Evolutionary conservation across 2,797 vertebrate species (phyloP).

Genomic region (Octomys mimax): DNA sequence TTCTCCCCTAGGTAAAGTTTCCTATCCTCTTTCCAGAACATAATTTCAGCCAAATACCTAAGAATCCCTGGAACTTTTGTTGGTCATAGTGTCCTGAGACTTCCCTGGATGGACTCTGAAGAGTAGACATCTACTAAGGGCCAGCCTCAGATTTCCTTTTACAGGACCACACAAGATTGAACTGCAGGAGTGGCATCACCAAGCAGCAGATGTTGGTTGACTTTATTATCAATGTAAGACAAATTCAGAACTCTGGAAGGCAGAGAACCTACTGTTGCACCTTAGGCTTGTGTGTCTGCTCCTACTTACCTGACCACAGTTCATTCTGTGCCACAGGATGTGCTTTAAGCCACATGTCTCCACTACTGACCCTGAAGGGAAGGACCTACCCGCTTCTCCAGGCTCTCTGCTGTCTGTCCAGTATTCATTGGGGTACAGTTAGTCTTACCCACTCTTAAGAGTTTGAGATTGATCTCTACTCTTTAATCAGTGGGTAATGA

Average conservation of each 20-base stretch:
- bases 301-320: background rate
- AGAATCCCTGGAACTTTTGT: background rate
- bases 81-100: background rate
- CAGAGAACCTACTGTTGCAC: background rate
- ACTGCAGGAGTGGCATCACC: background rate
- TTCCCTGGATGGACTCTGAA: background rate
- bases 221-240: background rate
- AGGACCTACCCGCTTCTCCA: background rate
- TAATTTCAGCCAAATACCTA: background rate
- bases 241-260: background rate
- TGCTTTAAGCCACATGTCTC: background rate
- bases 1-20: background rate
- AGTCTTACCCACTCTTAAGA: background rate
- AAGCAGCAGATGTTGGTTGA: background rate
- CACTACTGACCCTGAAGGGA: background rate
- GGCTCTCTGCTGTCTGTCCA: background rate
- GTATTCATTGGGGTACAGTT: background rate
- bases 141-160: background rate
- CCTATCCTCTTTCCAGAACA: background rate
- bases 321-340: background rate
- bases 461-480: background rate
- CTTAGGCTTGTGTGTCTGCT: background rate
- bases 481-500: conserved; percentile 2
- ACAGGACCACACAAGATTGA: background rate
- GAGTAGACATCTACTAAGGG: background rate